Base-by-base conservation (phyloP, 2,113 vertebrate species). In the Pongo abelii region DNA sequence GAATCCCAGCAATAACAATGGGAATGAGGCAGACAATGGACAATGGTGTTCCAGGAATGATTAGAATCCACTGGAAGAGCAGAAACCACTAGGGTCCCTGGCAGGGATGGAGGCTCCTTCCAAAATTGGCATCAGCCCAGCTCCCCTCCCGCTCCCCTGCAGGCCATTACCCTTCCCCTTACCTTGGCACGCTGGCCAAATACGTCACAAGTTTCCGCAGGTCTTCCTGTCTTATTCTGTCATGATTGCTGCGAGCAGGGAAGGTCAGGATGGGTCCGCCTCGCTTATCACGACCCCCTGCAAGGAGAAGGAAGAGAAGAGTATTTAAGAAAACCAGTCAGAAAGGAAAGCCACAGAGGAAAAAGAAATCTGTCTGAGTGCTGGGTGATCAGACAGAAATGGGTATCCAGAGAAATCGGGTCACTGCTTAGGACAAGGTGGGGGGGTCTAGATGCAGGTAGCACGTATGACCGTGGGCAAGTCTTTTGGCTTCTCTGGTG, bases 161-260 rank as follows among this genome's bases (percentile, higher is more conserved):
- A 61, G 22, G 55, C 55, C 30, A 52, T 55, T 87, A 48, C 80
- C 91, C 59, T 92, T 91, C 89, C 57, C 72, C 96, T 98, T 98
- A 99, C 99, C 99, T 99, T 98, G 99, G 99, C 89, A 99, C 99
- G 0, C 99, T 99, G 92, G 99, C 99, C 98, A 99, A 99, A 98
- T 99, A 99, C 92, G 99, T 99, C n/a, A 99, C 99, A 81, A 99
- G 99, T 98, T 99, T 99, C 98, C 99, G 98, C 96, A 99, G 99
- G 97, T 99, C 99, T 97, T 99, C 99, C 96, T 99, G 99, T 97
- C 99, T 99, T 99, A 99, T 99, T 99, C 99, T 99, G 99, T 99
- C 99, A 27, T 99, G 99, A 99, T 99, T 99, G 98, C 99, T 99
- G 89, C 99, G 98, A 94, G 99, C 99, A 85, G 99, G 99, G 98